Evolutionary conservation across 2,888 invertebrate species (phyloP), one percentile per base, ranked within the genome.

Genomic region (Rapana venosa): DNA sequence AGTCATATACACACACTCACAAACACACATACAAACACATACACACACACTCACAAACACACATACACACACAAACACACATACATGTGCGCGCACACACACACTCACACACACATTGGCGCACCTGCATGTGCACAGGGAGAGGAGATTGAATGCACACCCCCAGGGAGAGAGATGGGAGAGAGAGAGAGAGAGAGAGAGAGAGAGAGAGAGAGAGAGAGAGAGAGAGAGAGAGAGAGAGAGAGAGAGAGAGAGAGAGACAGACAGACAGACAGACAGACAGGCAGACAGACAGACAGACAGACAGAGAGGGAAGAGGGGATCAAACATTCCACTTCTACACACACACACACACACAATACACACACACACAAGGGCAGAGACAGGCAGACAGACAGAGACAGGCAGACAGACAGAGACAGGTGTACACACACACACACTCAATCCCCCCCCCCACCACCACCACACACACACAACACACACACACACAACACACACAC

Each of bases 21-120:
- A 86, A 58, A 61, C 61, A 66, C 86, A 86, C 61, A 86, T 61
- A 66, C 15, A 61, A n/a, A 66, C 30, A 56, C 85, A 85, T 56
- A n/a, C 85, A 58, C 85, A 22, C 87, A 70, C 87, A 70, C 66
- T 6, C 85, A 87, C 70, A 86, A 22, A 86, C 86, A 58, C 58
- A 58, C 56, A 61, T 30, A 61, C 4, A 61, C 1, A 61, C 61
- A 61, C 4, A 15, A 8, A 15, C 61, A 61, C 61, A 61, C 61
- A 20, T 13, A 61, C 61, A 61, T 13, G 15, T 13, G 13, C 61
- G 13, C 61, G 13, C 61, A 61, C 61, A 61, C 61, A 61, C 86
- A 86, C 86, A 86, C 86, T 58, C 58, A 86, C 86, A 47, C 61
- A 47, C 86, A 58, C 86, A 47, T 61, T 20, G 61, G n/a, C 61